phyloP scores from a whole-genome alignment of 2,113 vertebrate species.

The pig (Sus scrofa) region T2T-Sscrofa CM000817.6:166496001-166496500 shows the following conservation, averaged over 20 bases:
- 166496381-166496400: background rate
- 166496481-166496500: slow-evolving; percentile 23
- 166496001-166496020: background rate
- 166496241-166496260: background rate
- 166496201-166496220: background rate
- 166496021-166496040: background rate
- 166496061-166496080: background rate
- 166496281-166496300: background rate
- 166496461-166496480: slow-evolving; percentile 29
- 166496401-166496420: background rate
- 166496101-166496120: background rate
- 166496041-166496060: background rate
- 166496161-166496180: background rate
- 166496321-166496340: background rate
- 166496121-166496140: background rate
- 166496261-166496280: no score
- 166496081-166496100: background rate
- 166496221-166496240: background rate
- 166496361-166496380: background rate
- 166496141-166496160: background rate
- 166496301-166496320: background rate
- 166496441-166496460: background rate
- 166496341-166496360: background rate
- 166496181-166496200: background rate
- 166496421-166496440: background rate